These are phyloP conservation scores for Scalopus aquaticus DNA, from an alignment of 2,113 vertebrate species.

Conservation along the genomic window DNA sequence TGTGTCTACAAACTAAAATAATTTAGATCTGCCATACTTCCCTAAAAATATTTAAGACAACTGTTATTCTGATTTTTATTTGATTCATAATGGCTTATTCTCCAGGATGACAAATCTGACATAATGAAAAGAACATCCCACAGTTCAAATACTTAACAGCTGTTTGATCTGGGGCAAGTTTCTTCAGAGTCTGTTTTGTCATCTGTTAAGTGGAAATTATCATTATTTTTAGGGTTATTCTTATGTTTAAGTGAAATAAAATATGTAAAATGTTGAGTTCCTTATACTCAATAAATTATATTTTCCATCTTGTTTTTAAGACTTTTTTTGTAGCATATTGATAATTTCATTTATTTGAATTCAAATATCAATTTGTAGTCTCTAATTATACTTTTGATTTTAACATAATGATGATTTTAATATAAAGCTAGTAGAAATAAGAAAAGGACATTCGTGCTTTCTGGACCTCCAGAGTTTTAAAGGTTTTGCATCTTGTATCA, in stretches of 20 bases:
- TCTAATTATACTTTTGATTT: background rate
- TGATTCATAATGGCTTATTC: background rate
- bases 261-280: background rate
- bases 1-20: background rate
- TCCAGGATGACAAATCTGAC: background rate
- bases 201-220: background rate
- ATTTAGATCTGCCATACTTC: background rate
- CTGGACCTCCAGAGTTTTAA: background rate
- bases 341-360: conserved; percentile 13
- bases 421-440: background rate
- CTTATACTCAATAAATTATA: background rate
- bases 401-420: background rate
- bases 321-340: background rate
- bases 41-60: background rate
- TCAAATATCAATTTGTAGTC: background rate
- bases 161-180: background rate
- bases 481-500: background rate
- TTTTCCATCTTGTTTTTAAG: conserved; percentile 1
- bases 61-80: background rate
- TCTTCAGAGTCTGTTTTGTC: background rate
- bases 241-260: background rate
- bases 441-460: background rate
- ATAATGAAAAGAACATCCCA: background rate
- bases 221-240: background rate
- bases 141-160: background rate